phyloP scores from a whole-genome alignment of 2,113 vertebrate species.

The Propithecus coquereli region DNA sequence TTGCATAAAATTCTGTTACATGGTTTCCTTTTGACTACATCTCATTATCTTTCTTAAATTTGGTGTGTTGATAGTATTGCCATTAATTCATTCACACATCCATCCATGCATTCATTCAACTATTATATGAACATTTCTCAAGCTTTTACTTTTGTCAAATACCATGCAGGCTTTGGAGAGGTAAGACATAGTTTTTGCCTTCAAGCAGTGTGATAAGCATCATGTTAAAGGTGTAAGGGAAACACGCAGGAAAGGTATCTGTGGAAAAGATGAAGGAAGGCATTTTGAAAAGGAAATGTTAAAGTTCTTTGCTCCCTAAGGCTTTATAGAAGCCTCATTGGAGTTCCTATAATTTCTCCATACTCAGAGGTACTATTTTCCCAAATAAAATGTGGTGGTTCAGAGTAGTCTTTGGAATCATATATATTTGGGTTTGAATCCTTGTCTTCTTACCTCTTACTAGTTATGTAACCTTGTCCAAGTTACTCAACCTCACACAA shows the following conservation, averaged over 20 bases:
- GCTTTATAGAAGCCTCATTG: background rate
- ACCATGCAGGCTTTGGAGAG: background rate
- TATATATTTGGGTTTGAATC: background rate
- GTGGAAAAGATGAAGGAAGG: background rate
- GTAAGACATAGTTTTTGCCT: background rate
- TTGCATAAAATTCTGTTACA: slow-evolving; percentile 27
- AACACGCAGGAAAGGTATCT: background rate
- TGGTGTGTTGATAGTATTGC: background rate
- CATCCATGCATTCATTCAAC: slow-evolving; percentile 6
- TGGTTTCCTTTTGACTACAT: slow-evolving; percentile 6
- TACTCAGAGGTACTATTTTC: background rate
- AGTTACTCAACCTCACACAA: background rate
- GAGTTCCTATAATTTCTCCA: background rate
- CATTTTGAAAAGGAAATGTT: slow-evolving; percentile 19
- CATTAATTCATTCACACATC: background rate
- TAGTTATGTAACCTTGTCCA: background rate
- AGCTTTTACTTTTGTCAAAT: slow-evolving; percentile 29
- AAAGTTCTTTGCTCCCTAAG: background rate
- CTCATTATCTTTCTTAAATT: slow-evolving; percentile 43
- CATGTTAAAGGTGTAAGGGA: background rate
- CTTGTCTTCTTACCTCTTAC: background rate
- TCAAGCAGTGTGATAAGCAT: background rate
- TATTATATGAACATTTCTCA: slow-evolving; percentile 25
- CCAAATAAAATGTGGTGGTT: background rate
- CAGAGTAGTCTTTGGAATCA: background rate